Base-by-base conservation (phyloP, 1,140 invertebrate genomes). In the Aphis craccivora region DNA sequence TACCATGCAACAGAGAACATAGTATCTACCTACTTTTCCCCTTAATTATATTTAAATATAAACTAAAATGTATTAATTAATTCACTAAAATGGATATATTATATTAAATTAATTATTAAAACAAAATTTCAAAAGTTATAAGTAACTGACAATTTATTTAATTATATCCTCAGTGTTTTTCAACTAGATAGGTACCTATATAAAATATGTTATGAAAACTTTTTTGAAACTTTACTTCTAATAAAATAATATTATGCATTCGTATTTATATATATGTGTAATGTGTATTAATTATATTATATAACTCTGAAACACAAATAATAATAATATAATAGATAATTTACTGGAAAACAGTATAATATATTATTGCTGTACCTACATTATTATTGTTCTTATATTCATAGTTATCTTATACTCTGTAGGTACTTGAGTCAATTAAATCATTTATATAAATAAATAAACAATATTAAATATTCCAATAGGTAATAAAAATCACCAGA, bases 91-190 rank as follows among this genome's bases (percentile, higher is more conserved):
- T 11, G 43, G 48, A 87, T 87, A 45, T 87, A 48, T 45, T 87
- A n/a, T 86, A 45, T 86, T 45, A 25, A 45, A 86, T 45, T 40
- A 86, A 43, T 86, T 86, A 43, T 30, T 9, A 25, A 86, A 86
- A 40, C 4, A 86, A 40, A 86, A 30, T 40, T 25, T 87, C 84
- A 87, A 87, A 43, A 48, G 43, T 87, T 48, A 48, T n/a, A 18
- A 25, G 84, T 87, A 87, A 67, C 37, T 48, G 6, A 48, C 4
- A 30, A 45, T 45, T 48, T 43, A 87, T 87, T 87, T 87, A 87
- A 87, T 87, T 87, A 48, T 87, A 87, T 87, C 48, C 84, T 87
- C 43, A 45, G 30, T 87, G 30, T 87, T 87, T 45, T 86, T 87
- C 18, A 48, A 87, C 43, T 43, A 67, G 60, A 14, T 67, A 67